Evolutionary conservation across 2,888 invertebrate species (phyloP), one percentile per base, ranked within the genome.

Genomic region (Patella caerulea): DNA sequence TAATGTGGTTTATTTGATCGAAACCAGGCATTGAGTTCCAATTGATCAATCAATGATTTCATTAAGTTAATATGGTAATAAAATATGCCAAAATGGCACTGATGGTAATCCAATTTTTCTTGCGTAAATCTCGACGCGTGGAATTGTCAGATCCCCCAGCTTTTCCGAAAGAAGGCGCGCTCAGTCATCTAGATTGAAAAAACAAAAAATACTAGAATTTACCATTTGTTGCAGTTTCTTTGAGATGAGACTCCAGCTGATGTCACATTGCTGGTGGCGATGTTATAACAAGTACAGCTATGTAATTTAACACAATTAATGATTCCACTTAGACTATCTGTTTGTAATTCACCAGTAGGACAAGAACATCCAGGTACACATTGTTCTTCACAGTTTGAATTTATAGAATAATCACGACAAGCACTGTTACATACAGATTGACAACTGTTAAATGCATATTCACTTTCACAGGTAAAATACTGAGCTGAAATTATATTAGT

Each of bases 281-380:
- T 71, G 69, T 81, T 78, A 70, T 79, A 79, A 73, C 82, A 82
- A 70, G 79, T 55, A 77, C 82, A 82, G 15, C 71, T 45, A n/a
- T 71, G 59, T 73, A 76, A 59, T 15, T 29, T 9, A 17, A 79
- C 81, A 77, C 82, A 82, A 54, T 65, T 71, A n/a, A 71, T 65
- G 19, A 70, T 45, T 69, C 74, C 73, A 71, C 79, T 81, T 34
- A 79, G 15, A 65, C 24, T 19, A 65, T 65, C 65, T 19, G 65
- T 65, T 11, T 19, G 19, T 19, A 65, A 65, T 19, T 65, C 65
- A n/a, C 65, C 75, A 29, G 93, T 93, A 0, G 95, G 95, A 88
- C 97, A 97, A 75, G 96, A 96, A 90, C 97, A 97, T 0, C 97
- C 97, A 91, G 97, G 97, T 0, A 96, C 95, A 77, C 82, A 82